Base-by-base conservation (phyloP, 23 tunicate species). In the Diplosoma virens region DNA sequence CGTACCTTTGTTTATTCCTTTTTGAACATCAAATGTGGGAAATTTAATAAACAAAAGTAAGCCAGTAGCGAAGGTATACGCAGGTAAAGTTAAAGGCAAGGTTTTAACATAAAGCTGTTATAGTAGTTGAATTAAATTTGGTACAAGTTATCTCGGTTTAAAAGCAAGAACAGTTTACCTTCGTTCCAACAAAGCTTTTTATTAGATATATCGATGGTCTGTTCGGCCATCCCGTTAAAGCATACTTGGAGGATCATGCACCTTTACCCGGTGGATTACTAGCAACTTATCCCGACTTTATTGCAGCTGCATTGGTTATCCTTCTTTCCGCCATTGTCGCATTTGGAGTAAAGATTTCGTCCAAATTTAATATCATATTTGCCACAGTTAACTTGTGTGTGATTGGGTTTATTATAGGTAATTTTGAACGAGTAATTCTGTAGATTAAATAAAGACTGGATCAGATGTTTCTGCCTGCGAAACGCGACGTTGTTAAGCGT, bases 231-330 rank as follows among this genome's bases (percentile, higher is more conserved):
- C 46, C 80, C 0, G 66, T 86, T 14, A 25, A 20, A 23, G 32
- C 30, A 36, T 86, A 86, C 76, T 37, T 80, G 35, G 26, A 6
- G 29, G 54, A 50, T 18, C 85, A 80, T 68, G 60, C 69, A 6
- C 93, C 93, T 0, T 46, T 86, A 81, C 63, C 74, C 2, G 90
- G 80, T 14, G 87, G 87, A 29, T 33, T 72, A 1, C 23, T 87
- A 21, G 76, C 93, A 1, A 37, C 56, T 1, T 82, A 81, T 34
- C 93, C 93, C 0, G 93, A 87, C 54, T 82, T 87, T 47, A 1
- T 87, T 6, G 93, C 76, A 17, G 82, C 41, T 1, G 76, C 25
- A 1, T 28, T 87, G 31, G 31, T 87, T 2, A 33, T 87, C 2
- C 2, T 87, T 3, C 1, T 72, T 1, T 47, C 76, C 25, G 30